Evolutionary conservation across 2,113 vertebrate species (phyloP).

Genomic region (Sander vitreus): DNA sequence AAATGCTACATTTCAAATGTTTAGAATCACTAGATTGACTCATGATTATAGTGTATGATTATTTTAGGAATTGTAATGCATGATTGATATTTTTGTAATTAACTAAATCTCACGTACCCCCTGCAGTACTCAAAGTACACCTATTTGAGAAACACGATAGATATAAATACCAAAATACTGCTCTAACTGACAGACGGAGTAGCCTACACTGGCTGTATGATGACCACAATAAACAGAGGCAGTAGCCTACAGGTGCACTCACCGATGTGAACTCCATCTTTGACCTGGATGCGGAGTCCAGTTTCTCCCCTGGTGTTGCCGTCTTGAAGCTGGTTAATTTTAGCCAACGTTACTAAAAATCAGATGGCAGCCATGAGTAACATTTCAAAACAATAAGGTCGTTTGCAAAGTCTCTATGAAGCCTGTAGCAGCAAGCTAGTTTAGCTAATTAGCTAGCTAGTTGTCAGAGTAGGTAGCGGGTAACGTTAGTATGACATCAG

Average conservation of each 20-base stretch:
- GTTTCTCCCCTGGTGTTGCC: constrained; percentile 27
- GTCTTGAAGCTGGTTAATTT: constrained; percentile 36
- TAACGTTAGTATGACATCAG: not conserved
- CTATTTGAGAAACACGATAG: too few species aligned
- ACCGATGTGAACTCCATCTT: constrained; percentile 78
- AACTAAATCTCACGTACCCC: too few species aligned
- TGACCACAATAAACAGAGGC: not conserved
- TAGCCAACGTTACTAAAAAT: constrained; percentile 12
- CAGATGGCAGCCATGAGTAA: not conserved
- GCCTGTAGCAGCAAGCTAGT: constrained; percentile 15
- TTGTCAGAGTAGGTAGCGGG: not conserved
- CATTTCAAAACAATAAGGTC: not conserved
- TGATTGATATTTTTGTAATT: too few species aligned
- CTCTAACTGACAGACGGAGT: not conserved
- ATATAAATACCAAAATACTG: too few species aligned
- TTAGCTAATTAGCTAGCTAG: not conserved
- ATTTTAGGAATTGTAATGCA: too few species aligned
- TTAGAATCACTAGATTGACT: too few species aligned
- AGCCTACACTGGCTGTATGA: not conserved
- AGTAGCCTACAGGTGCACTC: constrained; percentile 51
- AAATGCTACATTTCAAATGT: too few species aligned
- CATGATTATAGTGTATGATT: too few species aligned
- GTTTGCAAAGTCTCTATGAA: too few species aligned
- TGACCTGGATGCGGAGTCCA: constrained; percentile 42
- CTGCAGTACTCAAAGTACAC: too few species aligned